Percentiles rank a stretch among this genome's conserved stretches.
These are phyloP conservation scores for Auanema freiburgensis DNA, from an alignment of 2,888 invertebrate species.

Conservation along the genomic window DNA sequence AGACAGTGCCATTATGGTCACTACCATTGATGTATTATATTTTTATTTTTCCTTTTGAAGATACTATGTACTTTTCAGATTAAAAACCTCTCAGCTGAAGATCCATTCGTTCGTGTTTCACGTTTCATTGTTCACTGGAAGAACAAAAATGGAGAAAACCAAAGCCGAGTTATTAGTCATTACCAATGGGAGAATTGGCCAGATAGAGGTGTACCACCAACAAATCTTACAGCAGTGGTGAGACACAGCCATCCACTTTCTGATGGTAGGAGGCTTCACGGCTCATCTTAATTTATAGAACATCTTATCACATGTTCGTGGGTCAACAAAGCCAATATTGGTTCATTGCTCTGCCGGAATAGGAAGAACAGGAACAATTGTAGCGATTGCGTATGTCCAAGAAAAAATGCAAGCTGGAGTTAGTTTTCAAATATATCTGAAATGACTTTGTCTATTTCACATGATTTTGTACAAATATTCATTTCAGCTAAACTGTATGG, in stretches of 20 bases:
- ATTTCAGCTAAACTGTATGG: slow-evolving; percentile 28
- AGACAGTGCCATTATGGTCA: slow-evolving; percentile 20
- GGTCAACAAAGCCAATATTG: slow-evolving; percentile 38
- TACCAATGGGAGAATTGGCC: slow-evolving; percentile 50
- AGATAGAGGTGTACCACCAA: slow-evolving; percentile 36
- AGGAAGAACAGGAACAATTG: slow-evolving; percentile 48
- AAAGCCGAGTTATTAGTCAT: slow-evolving; percentile 26
- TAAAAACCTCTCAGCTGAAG: slow-evolving; percentile 9
- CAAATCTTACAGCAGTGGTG: slow-evolving; percentile 24
- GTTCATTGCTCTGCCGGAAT: slow-evolving; percentile 54
- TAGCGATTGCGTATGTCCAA: slow-evolving; percentile 47
- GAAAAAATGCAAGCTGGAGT: slow-evolving; percentile 30
- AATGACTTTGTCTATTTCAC: background rate
- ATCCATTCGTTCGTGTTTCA: slow-evolving; percentile 22
- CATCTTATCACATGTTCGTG: slow-evolving; percentile 31
- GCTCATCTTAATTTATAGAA: slow-evolving; percentile 16
- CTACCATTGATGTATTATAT: slow-evolving; percentile 10
- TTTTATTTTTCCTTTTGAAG: background rate
- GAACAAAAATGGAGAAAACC: slow-evolving; percentile 12
- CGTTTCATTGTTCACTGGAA: slow-evolving; percentile 25
- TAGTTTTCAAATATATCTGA: slow-evolving; percentile 2
- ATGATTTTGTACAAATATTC: background rate
- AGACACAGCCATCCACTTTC: background rate
- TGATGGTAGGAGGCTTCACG: background rate
- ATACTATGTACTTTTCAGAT: slow-evolving; percentile 8